Base-by-base conservation (phyloP, 2,888 invertebrate genomes). In the Deilephila porcellus region DNA sequence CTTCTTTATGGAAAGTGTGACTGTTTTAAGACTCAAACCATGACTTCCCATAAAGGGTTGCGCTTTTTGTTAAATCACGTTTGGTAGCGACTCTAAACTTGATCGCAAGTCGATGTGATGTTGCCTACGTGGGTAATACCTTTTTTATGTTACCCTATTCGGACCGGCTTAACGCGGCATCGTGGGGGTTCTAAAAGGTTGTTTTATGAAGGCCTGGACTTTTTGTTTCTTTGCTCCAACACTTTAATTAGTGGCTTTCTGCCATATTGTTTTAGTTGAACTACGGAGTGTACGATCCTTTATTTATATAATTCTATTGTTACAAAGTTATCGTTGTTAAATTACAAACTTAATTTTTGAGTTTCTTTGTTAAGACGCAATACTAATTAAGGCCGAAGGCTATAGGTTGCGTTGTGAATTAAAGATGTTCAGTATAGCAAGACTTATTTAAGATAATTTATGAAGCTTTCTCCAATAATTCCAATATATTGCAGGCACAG, bases 31-130 rank as follows among this genome's bases (percentile, higher is more conserved):
- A 88, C 88, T 92, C 92, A 90, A 89, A 86, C 89, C 90, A 73
- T 71, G 92, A 93, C 91, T 92, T 89, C 88, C 88, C 88, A 90
- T 90, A 93, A 94, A 93, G 93, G 93, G 92, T 93, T 94, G 93
- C 90, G 87, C 90, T 93, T 94, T 93, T 93, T 94, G 90, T 93
- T 85, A 89, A 88, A 92, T 90, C 91, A 91, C 88, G 86, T 83
- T 89, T 90, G 86, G 86, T 86, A 88, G 83, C 81, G 85, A 84
- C 85, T 83, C 86, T 87, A 84, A 77, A 89, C 87, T 86, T 87
- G 88, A 90, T 91, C 87, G 89, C 88, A 84, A 86, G 84, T 81
- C 85, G 86, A 86, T 88, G 88, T 86, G 85, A 89, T 90, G 89
- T 88, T 87, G 86, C 86, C 81, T 82, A 81, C 78, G 82, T 84